Conservation (phyloP, 1,140 invertebrate species). For the Lasioglossum albipes region DNA sequence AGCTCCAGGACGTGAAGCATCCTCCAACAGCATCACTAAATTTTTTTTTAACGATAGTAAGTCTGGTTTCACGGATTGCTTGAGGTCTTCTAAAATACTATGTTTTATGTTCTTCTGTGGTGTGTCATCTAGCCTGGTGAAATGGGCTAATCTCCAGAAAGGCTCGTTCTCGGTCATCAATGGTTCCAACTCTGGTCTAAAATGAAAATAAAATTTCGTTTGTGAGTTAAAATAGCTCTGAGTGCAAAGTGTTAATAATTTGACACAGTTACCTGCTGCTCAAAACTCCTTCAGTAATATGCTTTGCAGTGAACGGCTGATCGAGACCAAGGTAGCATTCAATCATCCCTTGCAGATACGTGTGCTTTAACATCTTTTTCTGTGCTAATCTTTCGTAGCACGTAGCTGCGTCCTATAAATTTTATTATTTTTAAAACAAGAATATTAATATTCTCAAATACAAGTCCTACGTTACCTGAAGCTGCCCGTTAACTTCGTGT, state of each 20-base stretch:
- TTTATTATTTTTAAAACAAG: conserved; percentile 7
- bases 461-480: conserved; percentile 71
- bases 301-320: conserved; percentile 87
- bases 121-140: conserved; percentile 87
- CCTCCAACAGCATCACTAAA: conserved; percentile 72
- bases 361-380: conserved; percentile 79
- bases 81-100: conserved; percentile 85
- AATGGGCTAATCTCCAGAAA: conserved; percentile 92
- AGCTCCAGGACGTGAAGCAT: conserved; percentile 81
- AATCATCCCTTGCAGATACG: conserved; percentile 84
- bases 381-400: conserved; percentile 88
- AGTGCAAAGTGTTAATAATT: conserved; percentile 47
- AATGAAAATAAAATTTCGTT: conserved; percentile 33
- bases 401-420: conserved; percentile 84
- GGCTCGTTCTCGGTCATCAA: conserved; percentile 88
- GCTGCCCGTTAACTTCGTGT: conserved; percentile 86
- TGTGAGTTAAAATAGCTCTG: too few relatives aligned
- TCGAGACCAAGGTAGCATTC: conserved; percentile 88
- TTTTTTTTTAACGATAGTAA: conserved; percentile 78
- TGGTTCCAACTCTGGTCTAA: conserved; percentile 75
- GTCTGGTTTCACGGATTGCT: conserved; percentile 77
- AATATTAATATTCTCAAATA: conserved; percentile 5
- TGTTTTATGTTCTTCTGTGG: conserved; percentile 81
- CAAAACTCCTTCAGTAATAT: conserved; percentile 83
- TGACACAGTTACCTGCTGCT: conserved; percentile 75